Percentiles rank a stretch among this genome's conserved stretches.
phyloP scores from a whole-genome alignment of 2,888 invertebrate genomes.

The Drosophila subsilvestris region DNA sequence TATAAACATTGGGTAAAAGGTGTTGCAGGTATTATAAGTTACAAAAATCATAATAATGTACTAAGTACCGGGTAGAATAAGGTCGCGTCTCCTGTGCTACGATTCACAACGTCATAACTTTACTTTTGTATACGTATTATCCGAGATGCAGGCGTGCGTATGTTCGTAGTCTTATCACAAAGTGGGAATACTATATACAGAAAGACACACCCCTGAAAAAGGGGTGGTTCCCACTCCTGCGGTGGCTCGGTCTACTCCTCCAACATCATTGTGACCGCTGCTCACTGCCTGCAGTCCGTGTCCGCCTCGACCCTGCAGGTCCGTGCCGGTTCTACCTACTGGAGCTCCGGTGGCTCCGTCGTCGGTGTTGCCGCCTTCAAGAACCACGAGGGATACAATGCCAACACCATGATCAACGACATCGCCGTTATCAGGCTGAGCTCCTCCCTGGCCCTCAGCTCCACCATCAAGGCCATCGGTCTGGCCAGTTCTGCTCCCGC shows the following conservation, averaged over 20 bases:
- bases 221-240: constrained; percentile 85
- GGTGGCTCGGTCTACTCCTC: constrained; percentile 85
- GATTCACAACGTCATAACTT: too few species aligned
- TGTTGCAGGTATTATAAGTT: too few species aligned
- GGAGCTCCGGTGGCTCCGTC: constrained; percentile 66
- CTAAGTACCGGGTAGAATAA: too few species aligned
- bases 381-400: constrained; percentile 85
- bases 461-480: constrained; percentile 83
- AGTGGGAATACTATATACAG: too few species aligned
- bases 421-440: constrained; percentile 85
- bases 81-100: too few species aligned
- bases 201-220: too few species aligned
- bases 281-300: constrained; percentile 85
- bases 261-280: constrained; percentile 85
- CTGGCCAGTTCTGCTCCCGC: constrained; percentile 79
- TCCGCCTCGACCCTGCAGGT: constrained; percentile 70
- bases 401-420: constrained; percentile 85
- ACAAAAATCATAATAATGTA: too few species aligned
- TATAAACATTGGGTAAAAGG: too few species aligned
- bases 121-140: too few species aligned
- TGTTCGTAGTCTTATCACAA: too few species aligned
- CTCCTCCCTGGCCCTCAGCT: constrained; percentile 83
- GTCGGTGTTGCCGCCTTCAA: constrained; percentile 49
- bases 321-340: constrained; percentile 85
- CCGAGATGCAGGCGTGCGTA: too few species aligned